phyloP scores from a whole-genome alignment of 2,113 vertebrate genomes.

The Dasyprocta punctata region DNA sequence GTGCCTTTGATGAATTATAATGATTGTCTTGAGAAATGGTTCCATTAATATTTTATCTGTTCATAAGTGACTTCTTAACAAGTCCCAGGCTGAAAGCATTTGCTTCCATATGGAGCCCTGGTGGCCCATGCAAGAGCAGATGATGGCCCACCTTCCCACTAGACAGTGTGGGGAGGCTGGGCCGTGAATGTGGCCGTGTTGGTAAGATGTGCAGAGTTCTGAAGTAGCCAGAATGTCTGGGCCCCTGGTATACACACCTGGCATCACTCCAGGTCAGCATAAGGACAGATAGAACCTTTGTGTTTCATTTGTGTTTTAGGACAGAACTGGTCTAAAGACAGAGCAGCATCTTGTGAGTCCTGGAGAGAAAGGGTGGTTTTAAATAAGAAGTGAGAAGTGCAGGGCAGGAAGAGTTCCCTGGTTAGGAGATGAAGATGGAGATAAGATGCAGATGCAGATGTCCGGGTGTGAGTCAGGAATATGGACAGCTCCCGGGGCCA shows the following conservation, averaged over 20 bases:
- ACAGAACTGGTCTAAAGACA: neutral
- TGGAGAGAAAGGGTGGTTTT: no score
- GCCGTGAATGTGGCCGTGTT: neutral
- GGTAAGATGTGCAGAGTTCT: neutral
- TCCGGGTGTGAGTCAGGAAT: neutral
- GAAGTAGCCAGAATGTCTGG: neutral
- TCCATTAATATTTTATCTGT: neutral
- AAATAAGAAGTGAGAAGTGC: neutral
- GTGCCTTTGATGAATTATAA: neutral
- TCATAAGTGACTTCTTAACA: neutral
- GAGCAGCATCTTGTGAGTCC: neutral
- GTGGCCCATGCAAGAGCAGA: accelerated
- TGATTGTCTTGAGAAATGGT: neutral
- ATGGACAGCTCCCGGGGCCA: no score
- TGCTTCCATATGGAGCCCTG: neutral
- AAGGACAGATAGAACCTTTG: accelerated
- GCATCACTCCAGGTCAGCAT: no score
- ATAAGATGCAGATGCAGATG: neutral
- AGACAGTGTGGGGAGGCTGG: neutral
- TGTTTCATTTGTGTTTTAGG: accelerated
- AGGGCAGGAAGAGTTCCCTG: accelerated
- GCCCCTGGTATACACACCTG: accelerated
- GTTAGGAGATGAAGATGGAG: neutral
- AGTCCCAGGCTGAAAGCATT: neutral
- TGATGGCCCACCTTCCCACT: accelerated